Conservation (phyloP, 2,797 vertebrate genomes). For the Pseudopleuronectes americanus region DNA sequence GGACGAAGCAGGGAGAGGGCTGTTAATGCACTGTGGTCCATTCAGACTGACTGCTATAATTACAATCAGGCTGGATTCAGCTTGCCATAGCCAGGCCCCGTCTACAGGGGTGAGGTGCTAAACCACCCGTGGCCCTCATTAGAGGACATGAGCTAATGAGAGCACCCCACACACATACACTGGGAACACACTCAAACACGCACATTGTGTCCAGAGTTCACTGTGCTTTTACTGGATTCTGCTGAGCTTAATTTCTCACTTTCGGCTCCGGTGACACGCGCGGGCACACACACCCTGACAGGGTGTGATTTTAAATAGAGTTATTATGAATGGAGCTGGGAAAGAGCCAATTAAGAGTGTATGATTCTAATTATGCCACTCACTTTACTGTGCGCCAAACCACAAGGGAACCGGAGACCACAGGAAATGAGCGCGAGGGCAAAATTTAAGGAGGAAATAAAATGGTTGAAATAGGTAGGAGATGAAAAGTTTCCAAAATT, state of each 20-base stretch:
- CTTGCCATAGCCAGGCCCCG: slow-evolving; percentile 57
- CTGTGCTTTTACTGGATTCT: slow-evolving; percentile 69
- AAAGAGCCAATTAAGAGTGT: slow-evolving; percentile 76
- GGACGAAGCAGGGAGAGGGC: slow-evolving; percentile 45
- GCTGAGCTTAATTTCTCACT: slow-evolving; percentile 76
- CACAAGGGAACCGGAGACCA: slow-evolving; percentile 40
- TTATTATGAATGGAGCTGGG: slow-evolving; percentile 74
- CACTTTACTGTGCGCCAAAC: slow-evolving; percentile 60
- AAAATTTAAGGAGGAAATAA: slow-evolving; percentile 51
- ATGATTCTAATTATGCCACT: slow-evolving; percentile 79
- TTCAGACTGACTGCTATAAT: slow-evolving; percentile 73
- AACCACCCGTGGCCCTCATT: slow-evolving; percentile 80
- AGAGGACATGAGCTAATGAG: slow-evolving; percentile 77
- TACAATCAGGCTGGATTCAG: slow-evolving; percentile 74
- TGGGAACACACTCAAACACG: slow-evolving; percentile 50
- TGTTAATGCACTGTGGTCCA: slow-evolving; percentile 54
- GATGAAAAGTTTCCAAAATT: slow-evolving; percentile 42
- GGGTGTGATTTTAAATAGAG: slow-evolving; percentile 69
- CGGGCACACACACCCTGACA: slow-evolving; percentile 29
- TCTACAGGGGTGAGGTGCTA: slow-evolving; percentile 70
- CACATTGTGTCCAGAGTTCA: slow-evolving; percentile 50
- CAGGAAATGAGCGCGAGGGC: slow-evolving; percentile 53
- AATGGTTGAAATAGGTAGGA: slow-evolving; percentile 37
- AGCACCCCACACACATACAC: slow-evolving; percentile 53
- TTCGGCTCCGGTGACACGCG: slow-evolving; percentile 68